These are phyloP conservation scores for Mixornis gularis DNA, from an alignment of 2,113 vertebrate species.

Conservation along the genomic window DNA sequence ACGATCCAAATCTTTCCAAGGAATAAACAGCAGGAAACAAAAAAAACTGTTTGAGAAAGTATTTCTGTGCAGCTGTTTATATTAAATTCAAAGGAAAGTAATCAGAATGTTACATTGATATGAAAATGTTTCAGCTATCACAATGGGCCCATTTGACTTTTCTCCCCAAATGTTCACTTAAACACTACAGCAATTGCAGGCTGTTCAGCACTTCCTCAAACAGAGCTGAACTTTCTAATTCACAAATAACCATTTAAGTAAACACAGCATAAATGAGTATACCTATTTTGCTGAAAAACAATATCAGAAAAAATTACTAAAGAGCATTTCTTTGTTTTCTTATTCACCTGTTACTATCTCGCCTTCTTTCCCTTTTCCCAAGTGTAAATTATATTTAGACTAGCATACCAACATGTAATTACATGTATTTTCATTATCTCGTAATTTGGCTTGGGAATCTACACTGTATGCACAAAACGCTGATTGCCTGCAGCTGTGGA, in stretches of 20 bases:
- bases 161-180: not conserved
- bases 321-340: not conserved
- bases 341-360: constrained; percentile 36
- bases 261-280: not conserved
- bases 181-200: not conserved
- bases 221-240: not conserved
- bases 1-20: not conserved
- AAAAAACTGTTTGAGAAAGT: not conserved
- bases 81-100: not conserved
- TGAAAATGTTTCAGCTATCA: not conserved
- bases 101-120: not conserved
- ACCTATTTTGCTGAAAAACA: not conserved
- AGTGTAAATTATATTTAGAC: constrained; percentile 45
- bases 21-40: not conserved
- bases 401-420: constrained; percentile 51
- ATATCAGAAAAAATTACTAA: not conserved
- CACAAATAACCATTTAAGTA: not conserved
- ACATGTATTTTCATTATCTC: constrained; percentile 54
- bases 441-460: constrained; percentile 51
- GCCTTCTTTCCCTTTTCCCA: not conserved
- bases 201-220: not conserved
- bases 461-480: constrained; percentile 28
- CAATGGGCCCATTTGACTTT: not conserved
- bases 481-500: constrained; percentile 52
- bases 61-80: not conserved